These are phyloP conservation scores for Fabriciana adippe DNA, from an alignment of 2,888 invertebrate genomes.

Conservation along the genomic window DNA sequence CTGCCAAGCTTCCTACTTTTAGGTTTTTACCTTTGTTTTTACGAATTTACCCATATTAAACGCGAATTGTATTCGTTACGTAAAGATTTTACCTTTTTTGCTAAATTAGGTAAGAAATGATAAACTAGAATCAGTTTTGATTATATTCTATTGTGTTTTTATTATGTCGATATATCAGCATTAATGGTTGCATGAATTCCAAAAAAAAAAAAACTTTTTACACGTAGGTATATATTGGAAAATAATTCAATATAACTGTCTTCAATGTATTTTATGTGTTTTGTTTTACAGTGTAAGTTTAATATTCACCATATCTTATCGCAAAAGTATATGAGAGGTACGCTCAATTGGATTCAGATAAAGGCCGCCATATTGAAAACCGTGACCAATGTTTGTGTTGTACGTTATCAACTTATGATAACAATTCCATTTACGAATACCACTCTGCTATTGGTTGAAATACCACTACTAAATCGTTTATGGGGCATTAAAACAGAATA, in stretches of 20 bases:
- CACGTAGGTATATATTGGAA: too few species aligned
- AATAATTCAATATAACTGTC: neutral
- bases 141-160: too few species aligned
- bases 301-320: conserved; percentile 55
- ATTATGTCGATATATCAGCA: too few species aligned
- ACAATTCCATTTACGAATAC: conserved; percentile 72
- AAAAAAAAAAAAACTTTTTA: too few species aligned
- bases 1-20: conserved; percentile 56
- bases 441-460: conserved; percentile 63
- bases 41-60: conserved; percentile 12
- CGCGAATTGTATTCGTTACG: conserved; percentile 8
- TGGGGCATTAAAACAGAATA: conserved; percentile 63
- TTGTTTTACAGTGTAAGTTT: conserved; percentile 17
- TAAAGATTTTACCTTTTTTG: conserved; percentile 1
- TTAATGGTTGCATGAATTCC: too few species aligned
- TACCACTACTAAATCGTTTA: conserved; percentile 48
- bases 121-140: neutral
- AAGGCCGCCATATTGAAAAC: conserved; percentile 71
- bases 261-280: conserved; percentile 8
- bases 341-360: conserved; percentile 66
- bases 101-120: neutral
- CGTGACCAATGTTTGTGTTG: conserved; percentile 69
- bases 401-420: conserved; percentile 71
- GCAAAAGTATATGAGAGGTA: conserved; percentile 59
- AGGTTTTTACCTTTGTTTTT: conserved; percentile 24